A percentile compares a stretch with the other conserved stretches of the same genome.
Conservation (phyloP, 2,797 vertebrate species). For the Limosa lapponica region DNA sequence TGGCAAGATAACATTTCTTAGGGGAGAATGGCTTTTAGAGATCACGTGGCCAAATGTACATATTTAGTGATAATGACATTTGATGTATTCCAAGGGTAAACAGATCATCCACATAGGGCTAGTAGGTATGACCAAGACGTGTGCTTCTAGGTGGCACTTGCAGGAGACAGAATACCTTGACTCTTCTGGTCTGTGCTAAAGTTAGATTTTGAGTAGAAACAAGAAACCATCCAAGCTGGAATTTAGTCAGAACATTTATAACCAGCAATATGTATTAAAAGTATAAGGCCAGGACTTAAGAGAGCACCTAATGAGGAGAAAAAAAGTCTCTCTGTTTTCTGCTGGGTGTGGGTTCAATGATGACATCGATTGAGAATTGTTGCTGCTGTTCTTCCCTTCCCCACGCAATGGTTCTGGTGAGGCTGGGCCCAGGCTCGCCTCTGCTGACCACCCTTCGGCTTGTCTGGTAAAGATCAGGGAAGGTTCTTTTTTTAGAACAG, state of each 20-base stretch:
- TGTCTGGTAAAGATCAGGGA: neutral
- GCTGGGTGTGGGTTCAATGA: neutral
- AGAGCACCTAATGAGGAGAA: neutral
- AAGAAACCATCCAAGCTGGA: neutral
- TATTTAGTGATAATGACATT: neutral
- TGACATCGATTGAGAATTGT: neutral
- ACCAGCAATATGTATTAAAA: neutral
- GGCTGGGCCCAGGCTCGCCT: neutral
- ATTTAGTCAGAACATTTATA: neutral
- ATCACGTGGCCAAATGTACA: accelerated
- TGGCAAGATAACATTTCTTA: neutral
- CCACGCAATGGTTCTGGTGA: accelerated
- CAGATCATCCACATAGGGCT: neutral
- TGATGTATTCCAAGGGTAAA: neutral
- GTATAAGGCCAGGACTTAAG: neutral
- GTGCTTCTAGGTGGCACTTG: neutral
- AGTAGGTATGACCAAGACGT: neutral
- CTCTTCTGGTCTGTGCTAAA: neutral
- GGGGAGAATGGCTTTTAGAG: neutral
- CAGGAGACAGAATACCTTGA: neutral
- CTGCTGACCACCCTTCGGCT: neutral
- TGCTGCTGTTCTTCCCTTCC: neutral
- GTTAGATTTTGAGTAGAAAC: neutral
- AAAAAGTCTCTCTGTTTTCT: neutral
- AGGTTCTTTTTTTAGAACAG: neutral